A percentile compares a stretch with the other conserved stretches of the same genome.
Evolutionary conservation across 1,140 invertebrate genomes (phyloP).

Genomic region (Drosophila pseudoobscura): DNA sequence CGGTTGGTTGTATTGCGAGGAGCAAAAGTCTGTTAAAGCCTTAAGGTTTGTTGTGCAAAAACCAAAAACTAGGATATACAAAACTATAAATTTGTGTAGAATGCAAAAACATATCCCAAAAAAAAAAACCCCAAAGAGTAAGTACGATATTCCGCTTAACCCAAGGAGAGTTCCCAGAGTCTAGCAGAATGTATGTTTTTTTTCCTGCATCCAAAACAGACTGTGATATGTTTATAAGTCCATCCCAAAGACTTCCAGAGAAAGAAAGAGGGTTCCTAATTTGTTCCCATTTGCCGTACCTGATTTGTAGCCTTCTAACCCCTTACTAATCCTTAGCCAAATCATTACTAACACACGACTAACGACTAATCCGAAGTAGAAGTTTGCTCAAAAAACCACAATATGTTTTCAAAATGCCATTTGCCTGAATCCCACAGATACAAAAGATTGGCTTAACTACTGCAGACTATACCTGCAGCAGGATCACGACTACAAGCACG

Average conservation of each 20-base stretch:
- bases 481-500: constrained; percentile 43
- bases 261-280: constrained; percentile 36
- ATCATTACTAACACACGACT: constrained; percentile 28
- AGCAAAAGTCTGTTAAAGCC: constrained; percentile 50
- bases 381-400: constrained; percentile 34
- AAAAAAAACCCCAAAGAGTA: constrained; percentile 9
- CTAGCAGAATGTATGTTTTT: constrained; percentile 17
- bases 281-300: constrained; percentile 5
- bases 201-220: constrained; percentile 34
- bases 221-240: constrained; percentile 60
- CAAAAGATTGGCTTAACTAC: constrained; percentile 73
- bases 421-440: constrained; percentile 70
- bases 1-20: constrained; percentile 38
- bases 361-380: constrained; percentile 22
- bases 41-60: constrained; percentile 37
- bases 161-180: constrained; percentile 16
- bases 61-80: constrained; percentile 1
- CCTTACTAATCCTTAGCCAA: constrained; percentile 17
- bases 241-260: constrained; percentile 49
- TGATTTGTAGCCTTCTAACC: constrained; percentile 11
- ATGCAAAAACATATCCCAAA: constrained; percentile 39
- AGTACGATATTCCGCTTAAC: constrained; percentile 5
- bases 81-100: constrained; percentile 14
- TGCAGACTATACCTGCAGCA: constrained; percentile 58
- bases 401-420: constrained; percentile 19